phyloP scores from a whole-genome alignment of 2,797 vertebrate genomes.

The Anguilla pacifica region DNA sequence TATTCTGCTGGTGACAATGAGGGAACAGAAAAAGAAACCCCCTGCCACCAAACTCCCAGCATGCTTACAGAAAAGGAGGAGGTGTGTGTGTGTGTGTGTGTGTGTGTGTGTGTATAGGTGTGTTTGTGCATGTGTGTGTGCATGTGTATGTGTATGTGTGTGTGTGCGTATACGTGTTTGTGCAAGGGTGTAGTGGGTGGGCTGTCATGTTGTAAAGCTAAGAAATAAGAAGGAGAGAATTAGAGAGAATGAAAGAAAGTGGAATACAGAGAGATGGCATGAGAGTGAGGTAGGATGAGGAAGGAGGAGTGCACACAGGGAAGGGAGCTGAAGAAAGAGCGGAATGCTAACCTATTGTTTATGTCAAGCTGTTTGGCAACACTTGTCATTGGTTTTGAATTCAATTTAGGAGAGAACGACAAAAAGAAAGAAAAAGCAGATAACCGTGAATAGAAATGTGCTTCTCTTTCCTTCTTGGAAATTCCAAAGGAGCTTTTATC shows the following conservation, averaged over 20 bases:
- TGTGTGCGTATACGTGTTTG: too few relatives aligned
- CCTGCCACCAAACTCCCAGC: neutral
- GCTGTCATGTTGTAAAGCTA: too few relatives aligned
- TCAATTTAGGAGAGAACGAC: neutral
- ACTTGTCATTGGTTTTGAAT: slow-evolving; percentile 9
- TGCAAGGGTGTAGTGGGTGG: too few relatives aligned
- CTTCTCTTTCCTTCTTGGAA: neutral
- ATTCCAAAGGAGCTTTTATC: neutral
- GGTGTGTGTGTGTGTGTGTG: neutral
- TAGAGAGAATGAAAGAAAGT: neutral
- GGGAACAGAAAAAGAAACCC: slow-evolving; percentile 1
- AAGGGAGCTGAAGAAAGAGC: neutral
- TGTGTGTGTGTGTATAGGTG: neutral
- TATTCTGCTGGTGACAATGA: neutral
- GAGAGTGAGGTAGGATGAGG: neutral
- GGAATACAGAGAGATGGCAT: neutral
- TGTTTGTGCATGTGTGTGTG: too few relatives aligned
- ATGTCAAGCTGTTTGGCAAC: slow-evolving; percentile 11
- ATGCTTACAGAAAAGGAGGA: neutral
- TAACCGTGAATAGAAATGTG: neutral
- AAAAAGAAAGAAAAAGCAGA: neutral
- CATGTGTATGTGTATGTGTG: too few relatives aligned
- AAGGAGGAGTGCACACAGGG: neutral
- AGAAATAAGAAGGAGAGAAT: neutral
- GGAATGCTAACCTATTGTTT: neutral